phyloP scores from a whole-genome alignment of 92 coral and sea anemone species.

The Galaxea fascicularis region DNA sequence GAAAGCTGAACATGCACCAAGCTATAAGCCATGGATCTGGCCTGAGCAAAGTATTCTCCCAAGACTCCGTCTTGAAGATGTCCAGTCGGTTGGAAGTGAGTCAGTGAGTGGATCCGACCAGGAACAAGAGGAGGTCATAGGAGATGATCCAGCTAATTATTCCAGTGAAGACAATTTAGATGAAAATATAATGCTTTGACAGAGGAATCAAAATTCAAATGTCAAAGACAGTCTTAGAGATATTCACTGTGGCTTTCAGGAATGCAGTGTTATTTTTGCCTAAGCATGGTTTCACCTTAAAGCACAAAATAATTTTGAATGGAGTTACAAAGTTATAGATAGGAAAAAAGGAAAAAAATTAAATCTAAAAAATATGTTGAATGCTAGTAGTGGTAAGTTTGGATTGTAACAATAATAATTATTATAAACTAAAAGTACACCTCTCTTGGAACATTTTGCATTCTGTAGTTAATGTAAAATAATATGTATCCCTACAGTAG shows the following conservation, averaged over 20 bases:
- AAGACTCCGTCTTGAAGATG: conserved; percentile 73
- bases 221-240: neutral
- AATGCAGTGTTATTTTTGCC: conserved; percentile 39
- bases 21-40: conserved; percentile 92
- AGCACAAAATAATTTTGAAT: neutral
- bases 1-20: conserved; percentile 86
- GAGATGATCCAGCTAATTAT: conserved; percentile 65
- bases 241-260: conserved; percentile 17
- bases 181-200: conserved; percentile 63
- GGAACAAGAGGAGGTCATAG: conserved; percentile 66
- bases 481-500: no score
- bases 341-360: neutral
- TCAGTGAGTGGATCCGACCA: conserved; percentile 69
- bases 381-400: no score
- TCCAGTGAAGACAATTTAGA: conserved; percentile 88
- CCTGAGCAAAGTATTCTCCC: conserved; percentile 94
- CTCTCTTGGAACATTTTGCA: no score
- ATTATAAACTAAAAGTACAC: no score
- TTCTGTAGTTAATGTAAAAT: no score
- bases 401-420: no score
- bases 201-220: neutral
- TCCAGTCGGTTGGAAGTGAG: conserved; percentile 66
- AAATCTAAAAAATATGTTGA: no score
- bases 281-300: neutral
- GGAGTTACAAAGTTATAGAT: conserved; percentile 6